Evolutionary conservation across 2,888 invertebrate species (phyloP), one percentile per base, ranked within the genome.

Genomic region (Agonopterix alstromeriana): DNA sequence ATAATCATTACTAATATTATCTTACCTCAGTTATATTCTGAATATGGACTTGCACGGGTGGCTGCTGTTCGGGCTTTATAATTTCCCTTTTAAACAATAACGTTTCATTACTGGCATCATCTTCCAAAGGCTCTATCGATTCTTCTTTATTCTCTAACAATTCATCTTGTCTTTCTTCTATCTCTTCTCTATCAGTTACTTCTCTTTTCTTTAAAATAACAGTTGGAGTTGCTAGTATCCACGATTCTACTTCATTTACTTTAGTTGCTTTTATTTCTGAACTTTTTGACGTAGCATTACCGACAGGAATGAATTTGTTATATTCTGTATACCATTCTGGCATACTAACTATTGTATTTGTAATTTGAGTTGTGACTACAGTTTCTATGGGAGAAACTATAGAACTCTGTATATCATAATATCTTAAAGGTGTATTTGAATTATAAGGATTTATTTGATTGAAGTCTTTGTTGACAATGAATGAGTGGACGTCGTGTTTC

Each of bases 41-140:
- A 59, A 93, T 93, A 61, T 92, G 89, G 49, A 93, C 92, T 63
- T 90, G 90, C 5, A 94, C 92, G 1, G 92, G 91, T 14, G 88
- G 88, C 47, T 88, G 88, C 53, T 87, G 87, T 27, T 89, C 88
- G 0, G 88, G 85, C 42, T 80, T 86, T 48, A 88, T 73, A 42
- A 88, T 87, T 62, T 88, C 88, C 36, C 88, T 77, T 51, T 88
- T 88, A 49, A 75, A 87, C 41, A 87, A 47, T 3, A 74, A 45
- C 0, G 83, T 86, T 42, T 79, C 84, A 65, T 87, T 85, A 17
- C 61, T 68, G 10, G 48, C 47, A 10, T 87, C 85, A 35, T 67
- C 67, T 67, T 88, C 88, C 45, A 87, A 60, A 10, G 86, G 82
- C 61, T 87, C 86, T 45, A 85, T 83, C 36, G 77, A 57, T 53